Conservation (phyloP, 92 coral and sea anemone species). For the Bergia puertoricense region DNA sequence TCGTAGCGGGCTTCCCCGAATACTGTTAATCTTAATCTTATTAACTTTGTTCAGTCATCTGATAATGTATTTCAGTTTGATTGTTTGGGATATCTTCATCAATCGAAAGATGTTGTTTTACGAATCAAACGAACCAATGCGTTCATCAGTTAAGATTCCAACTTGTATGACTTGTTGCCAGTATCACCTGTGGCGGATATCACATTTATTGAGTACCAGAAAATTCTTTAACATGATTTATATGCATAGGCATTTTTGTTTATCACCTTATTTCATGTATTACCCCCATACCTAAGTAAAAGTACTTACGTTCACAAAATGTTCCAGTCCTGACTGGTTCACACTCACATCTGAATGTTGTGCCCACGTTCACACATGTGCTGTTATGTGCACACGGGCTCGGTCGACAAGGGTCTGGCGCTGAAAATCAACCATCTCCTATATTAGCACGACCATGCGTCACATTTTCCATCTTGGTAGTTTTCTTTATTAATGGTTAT, state of each 20-base stretch:
- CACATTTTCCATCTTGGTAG: background rate
- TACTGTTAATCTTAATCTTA: no score
- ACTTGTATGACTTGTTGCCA: no score
- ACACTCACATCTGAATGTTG: slow-evolving; percentile 68
- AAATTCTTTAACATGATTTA: background rate
- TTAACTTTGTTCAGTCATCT: no score
- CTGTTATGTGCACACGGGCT: slow-evolving; percentile 78
- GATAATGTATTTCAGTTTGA: no score
- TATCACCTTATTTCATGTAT: background rate
- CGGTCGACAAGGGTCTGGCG: slow-evolving; percentile 73
- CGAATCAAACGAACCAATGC: no score
- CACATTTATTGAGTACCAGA: no score
- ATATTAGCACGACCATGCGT: background rate
- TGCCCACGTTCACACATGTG: slow-evolving; percentile 70
- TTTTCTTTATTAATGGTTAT: background rate
- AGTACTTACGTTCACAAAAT: slow-evolving; percentile 67
- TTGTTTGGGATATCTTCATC: no score
- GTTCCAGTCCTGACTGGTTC: slow-evolving; percentile 60
- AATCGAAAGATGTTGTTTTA: no score
- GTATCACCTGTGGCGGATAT: no score
- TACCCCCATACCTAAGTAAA: background rate
- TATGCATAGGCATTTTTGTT: background rate
- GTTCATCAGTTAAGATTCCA: no score
- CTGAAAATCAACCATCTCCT: slow-evolving; percentile 39
- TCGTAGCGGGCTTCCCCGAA: no score